Evolutionary conservation across 2,888 invertebrate genomes (phyloP), one percentile per base, ranked within the genome.

Genomic region (Osmoderma eremita): DNA sequence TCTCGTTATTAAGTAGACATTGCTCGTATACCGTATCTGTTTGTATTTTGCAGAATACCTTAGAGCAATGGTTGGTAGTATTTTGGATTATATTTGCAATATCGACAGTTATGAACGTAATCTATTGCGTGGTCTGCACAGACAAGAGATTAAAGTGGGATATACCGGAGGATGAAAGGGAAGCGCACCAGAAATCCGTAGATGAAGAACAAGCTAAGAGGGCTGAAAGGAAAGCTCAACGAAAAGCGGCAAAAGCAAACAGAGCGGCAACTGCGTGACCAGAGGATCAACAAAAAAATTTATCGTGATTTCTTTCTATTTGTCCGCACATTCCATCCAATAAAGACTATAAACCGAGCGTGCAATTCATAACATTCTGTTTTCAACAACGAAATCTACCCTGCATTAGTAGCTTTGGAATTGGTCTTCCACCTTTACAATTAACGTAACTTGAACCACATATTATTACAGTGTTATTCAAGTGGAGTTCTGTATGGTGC

Each of bases 81-180:
- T 71, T 64, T 36, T 50, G 61, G 50, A 63, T 68, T 4, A 45
- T 68, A 45, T 45, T 71, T 10, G 51, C 10, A 15, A 53, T 69
- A 45, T 22, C 63, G 3, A 12, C 49, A 2, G 20, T 51, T n/a
- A 63, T 58, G 6, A 62, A 38, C n/a, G 6, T 71, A 3, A 15
- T 69, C 13, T 71, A 71, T 36, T 12, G 17, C 13, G 12, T 69
- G 6, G 18, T 66, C 6, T n/a, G 63, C 13, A 42, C 54, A 6
- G 61, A 54, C 10, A 36, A 62, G 5, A 63, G 71, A 8, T 45
- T 62, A 18, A 58, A 51, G 13, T 71, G 71, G 71, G 71, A 71
- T 48, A 39, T 50, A 10, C 49, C 54, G 18, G 22, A 30, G 6
- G 66, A 53, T 36, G 65, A 65, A 45, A 39, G 54, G 50, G 56